Conservation (phyloP, 1,140 invertebrate genomes). For the Dryas iulia region DNA sequence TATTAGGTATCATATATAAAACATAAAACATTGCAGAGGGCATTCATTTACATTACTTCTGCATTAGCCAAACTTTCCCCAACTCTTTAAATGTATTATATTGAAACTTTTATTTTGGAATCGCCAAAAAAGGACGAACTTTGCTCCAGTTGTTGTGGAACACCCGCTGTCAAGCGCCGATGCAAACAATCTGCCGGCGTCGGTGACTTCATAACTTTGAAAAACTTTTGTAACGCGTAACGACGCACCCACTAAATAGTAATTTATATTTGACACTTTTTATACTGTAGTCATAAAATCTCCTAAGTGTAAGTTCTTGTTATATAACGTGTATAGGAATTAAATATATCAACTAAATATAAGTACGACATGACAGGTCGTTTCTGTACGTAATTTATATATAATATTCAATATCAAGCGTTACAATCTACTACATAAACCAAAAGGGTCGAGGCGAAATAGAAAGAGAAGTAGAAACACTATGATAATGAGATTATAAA, state of each 20-base stretch:
- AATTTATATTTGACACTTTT: constrained; percentile 19
- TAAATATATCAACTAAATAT: no score
- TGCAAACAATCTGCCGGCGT: constrained; percentile 48
- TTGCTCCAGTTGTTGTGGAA: constrained; percentile 33
- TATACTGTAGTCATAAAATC: no score
- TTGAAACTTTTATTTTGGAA: constrained; percentile 13
- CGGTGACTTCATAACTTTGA: constrained; percentile 46
- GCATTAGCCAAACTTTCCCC: not conserved
- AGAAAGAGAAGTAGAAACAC: no score
- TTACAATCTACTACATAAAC: no score
- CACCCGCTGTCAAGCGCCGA: constrained; percentile 20
- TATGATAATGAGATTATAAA: no score
- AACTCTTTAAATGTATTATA: constrained; percentile 20
- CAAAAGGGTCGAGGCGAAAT: no score
- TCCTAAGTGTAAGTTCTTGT: no score
- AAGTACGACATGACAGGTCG: no score
- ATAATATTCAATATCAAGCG: no score
- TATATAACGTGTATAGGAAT: no score
- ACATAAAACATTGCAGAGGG: not conserved
- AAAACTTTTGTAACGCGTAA: constrained; percentile 36
- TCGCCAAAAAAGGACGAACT: constrained; percentile 47
- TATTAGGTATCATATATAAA: not conserved
- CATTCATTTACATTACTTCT: not conserved
- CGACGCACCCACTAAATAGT: constrained; percentile 24
- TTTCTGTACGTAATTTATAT: no score